Base-by-base conservation (phyloP, 1,140 invertebrate species). In the Steinernema khuongi region DNA sequence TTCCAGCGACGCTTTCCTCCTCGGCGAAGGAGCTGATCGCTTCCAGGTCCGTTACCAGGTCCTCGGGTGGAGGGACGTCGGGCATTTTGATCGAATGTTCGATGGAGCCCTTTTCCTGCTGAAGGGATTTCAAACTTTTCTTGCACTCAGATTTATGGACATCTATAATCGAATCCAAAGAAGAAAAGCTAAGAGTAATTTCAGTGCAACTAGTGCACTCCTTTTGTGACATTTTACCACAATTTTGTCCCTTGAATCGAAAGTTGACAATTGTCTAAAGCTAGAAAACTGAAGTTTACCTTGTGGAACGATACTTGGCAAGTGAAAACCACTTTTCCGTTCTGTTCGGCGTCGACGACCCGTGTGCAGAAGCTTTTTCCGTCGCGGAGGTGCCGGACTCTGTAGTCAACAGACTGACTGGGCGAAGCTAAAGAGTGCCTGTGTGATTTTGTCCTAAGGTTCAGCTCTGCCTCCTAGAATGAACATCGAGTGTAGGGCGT, bases 331-430 rank as follows among this genome's bases (percentile, higher is more conserved):
- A 75, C 72, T 41, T 74, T 74, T 18, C 69, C 76, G 7, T 77
- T 77, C 50, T 77, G 76, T 19, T 71, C 43, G 11, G 76, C 76
- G 36, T 77, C 72, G 4, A 77, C 76, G 18, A 11, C 50, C 50
- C 76, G 36, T 28, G 76, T 77, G 32, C 67, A 73, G 73, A 77
- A 77, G n/a, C 72, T 74, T 1, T 69, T 43, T 7, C 76, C 76
- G 19, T 77, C 76, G 7, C 76, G 43, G 11, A 70, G 33, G 26
- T 60, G 44, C 11, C 68, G 26, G 1, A 77, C 76, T 1, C 43
- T 70, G 41, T 77, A 77, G 1, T 74, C 30, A 1, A 77, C 68
- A 1, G 76, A 72, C 7, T 70, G 31, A 33, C 28, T 66, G 4
- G 76, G 74, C 68, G 74, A 72, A 18, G 74, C 76, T 77, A 69